phyloP scores from a whole-genome alignment of 2,888 invertebrate genomes.

The Polyploca ridens region DNA sequence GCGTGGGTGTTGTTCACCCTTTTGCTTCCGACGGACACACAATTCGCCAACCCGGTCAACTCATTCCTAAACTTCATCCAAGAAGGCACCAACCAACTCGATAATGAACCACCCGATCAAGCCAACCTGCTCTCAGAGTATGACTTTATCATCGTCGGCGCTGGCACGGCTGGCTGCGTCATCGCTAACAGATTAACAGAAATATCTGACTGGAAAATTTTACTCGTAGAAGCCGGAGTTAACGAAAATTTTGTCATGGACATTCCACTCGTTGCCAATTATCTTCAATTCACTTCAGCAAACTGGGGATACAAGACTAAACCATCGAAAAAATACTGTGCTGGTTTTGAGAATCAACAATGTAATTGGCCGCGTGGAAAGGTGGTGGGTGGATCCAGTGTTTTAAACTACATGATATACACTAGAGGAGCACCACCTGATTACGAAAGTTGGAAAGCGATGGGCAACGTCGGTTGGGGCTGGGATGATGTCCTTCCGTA shows the following conservation, averaged over 20 bases:
- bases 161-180: constrained; percentile 92
- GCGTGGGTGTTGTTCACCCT: constrained; percentile 53
- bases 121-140: constrained; percentile 83
- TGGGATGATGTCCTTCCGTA: constrained; percentile 89
- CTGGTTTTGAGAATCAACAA: constrained; percentile 89
- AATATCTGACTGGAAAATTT: constrained; percentile 86
- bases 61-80: constrained; percentile 80
- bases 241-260: constrained; percentile 90
- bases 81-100: constrained; percentile 80
- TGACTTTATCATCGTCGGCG: constrained; percentile 92
- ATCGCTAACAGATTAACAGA: constrained; percentile 90
- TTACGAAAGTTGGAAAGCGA: constrained; percentile 90
- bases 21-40: constrained; percentile 56
- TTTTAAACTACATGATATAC: constrained; percentile 93
- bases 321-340: constrained; percentile 88
- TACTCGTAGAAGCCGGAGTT: constrained; percentile 90
- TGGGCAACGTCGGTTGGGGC: constrained; percentile 90
- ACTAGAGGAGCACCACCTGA: constrained; percentile 89
- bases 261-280: constrained; percentile 89
- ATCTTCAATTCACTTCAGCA: constrained; percentile 88
- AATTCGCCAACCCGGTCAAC: constrained; percentile 66
- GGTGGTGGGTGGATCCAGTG: constrained; percentile 92
- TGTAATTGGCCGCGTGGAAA: constrained; percentile 93
- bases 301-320: constrained; percentile 94
- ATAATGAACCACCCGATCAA: constrained; percentile 83